A percentile compares a stretch with the other conserved stretches of the same genome.
Conservation (phyloP, 2,888 invertebrate species). For the Drepanosiphum platanoidis region DNA sequence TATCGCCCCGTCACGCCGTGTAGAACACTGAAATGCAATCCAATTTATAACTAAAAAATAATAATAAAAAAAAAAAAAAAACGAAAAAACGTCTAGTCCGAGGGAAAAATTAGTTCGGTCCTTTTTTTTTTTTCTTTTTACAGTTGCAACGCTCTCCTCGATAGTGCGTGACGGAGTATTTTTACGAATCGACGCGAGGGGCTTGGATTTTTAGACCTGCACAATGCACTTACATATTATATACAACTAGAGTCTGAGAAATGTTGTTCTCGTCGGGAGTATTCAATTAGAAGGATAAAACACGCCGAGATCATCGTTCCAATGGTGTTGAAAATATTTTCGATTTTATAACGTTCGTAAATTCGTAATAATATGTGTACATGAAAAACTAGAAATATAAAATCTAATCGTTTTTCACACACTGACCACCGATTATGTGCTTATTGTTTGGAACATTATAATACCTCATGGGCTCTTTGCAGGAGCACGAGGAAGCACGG, state of each 20-base stretch:
- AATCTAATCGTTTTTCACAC: constrained; percentile 36
- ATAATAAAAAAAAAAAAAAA: constrained; percentile 12
- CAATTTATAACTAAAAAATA: constrained; percentile 50
- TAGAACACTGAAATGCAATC: constrained; percentile 58
- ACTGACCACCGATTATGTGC: constrained; percentile 11
- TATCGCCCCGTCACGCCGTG: constrained; percentile 57
- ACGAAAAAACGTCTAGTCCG: constrained; percentile 40
- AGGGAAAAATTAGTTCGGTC: constrained; percentile 53
- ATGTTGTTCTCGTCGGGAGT: background rate
- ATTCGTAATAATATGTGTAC: background rate
- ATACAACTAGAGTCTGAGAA: background rate
- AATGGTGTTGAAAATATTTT: background rate
- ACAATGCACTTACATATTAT: background rate
- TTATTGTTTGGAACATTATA: constrained; percentile 52
- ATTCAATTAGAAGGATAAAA: background rate
- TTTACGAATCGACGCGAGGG: constrained; percentile 41
- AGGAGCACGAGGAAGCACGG: constrained; percentile 24
- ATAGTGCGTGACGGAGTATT: constrained; percentile 54
- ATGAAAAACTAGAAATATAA: background rate
- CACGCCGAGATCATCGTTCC: background rate
- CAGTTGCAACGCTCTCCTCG: constrained; percentile 36
- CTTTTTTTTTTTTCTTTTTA: too few relatives aligned
- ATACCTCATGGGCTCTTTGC: constrained; percentile 4
- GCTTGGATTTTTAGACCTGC: constrained; percentile 5
- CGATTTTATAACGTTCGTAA: background rate